A percentile compares a stretch with the other conserved stretches of the same genome.
Conservation (phyloP, 2,888 invertebrate genomes). For the Amblyjoppa proteus region DNA sequence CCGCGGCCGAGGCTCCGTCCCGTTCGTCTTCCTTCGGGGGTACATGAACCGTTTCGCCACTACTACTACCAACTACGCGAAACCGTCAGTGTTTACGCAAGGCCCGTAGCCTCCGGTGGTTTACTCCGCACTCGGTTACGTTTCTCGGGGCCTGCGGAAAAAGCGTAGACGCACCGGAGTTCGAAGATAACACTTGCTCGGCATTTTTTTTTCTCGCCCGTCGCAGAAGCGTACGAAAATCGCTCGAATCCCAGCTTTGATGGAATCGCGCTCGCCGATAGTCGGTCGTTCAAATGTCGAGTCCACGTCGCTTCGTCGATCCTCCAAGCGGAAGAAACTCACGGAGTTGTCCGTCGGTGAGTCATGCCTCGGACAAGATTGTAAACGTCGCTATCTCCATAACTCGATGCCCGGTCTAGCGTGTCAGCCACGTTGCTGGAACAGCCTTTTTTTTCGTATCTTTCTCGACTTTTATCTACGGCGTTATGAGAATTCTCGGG, state of each 20-base stretch:
- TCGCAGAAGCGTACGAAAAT: background rate
- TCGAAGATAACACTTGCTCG: background rate
- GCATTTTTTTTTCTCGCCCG: background rate
- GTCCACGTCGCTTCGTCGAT: slow-evolving; percentile 70
- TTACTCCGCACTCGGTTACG: slow-evolving; percentile 22
- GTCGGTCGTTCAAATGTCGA: slow-evolving; percentile 67
- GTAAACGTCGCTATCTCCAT: background rate
- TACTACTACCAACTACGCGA: slow-evolving; percentile 29
- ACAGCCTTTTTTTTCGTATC: background rate
- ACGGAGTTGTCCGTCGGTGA: slow-evolving; percentile 77
- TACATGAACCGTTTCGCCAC: slow-evolving; percentile 53
- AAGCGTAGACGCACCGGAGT: background rate
- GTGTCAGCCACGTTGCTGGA: background rate
- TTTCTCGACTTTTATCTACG: background rate
- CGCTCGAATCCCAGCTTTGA: slow-evolving; percentile 29
- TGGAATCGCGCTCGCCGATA: slow-evolving; percentile 57
- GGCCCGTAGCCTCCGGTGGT: slow-evolving; percentile 54
- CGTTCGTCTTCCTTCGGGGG: slow-evolving; percentile 52
- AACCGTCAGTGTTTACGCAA: slow-evolving; percentile 69
- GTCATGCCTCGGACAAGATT: slow-evolving; percentile 21
- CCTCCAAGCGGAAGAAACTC: slow-evolving; percentile 72
- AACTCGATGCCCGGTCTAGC: background rate
- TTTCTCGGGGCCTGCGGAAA: slow-evolving; percentile 4
- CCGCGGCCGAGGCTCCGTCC: slow-evolving; percentile 30
- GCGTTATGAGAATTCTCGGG: background rate